Evolutionary conservation across 2,888 invertebrate genomes (phyloP).

Genomic region (Lathronympha strigana): DNA sequence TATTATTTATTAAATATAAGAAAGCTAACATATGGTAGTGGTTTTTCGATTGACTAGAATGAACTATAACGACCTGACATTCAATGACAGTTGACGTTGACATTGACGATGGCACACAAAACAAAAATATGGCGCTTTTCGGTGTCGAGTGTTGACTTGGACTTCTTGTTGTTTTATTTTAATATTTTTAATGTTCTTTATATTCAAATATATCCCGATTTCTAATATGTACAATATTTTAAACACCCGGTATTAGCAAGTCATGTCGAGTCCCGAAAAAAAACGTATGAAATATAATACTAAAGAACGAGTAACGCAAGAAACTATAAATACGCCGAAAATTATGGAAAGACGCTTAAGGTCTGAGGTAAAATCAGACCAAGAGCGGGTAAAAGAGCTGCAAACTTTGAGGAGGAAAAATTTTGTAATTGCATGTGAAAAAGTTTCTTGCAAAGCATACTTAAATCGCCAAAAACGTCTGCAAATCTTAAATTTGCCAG

Average conservation of each 20-base stretch:
- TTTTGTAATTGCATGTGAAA: conserved; percentile 70
- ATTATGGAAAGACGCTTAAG: conserved; percentile 46
- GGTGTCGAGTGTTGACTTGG: neutral
- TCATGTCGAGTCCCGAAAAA: conserved; percentile 60
- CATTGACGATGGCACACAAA: neutral
- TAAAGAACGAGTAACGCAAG: conserved; percentile 1
- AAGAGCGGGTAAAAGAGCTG: conserved; percentile 52
- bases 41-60: too few species aligned
- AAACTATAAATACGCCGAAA: neutral
- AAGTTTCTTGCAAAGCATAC: conserved; percentile 66
- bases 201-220: neutral
- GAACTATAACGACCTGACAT: too few species aligned
- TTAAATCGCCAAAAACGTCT: conserved; percentile 62
- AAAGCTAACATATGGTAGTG: too few species aligned
- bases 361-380: conserved; percentile 51
- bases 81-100: neutral
- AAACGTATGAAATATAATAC: conserved; percentile 55
- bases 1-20: too few species aligned
- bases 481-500: conserved; percentile 61
- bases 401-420: conserved; percentile 56
- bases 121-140: neutral
- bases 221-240: neutral
- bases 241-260: neutral
- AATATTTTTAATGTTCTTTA: neutral
- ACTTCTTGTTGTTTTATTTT: too few species aligned